Evolutionary conservation across 2,113 vertebrate species (phyloP).

Genomic region (Illadopsis cleaveri): DNA sequence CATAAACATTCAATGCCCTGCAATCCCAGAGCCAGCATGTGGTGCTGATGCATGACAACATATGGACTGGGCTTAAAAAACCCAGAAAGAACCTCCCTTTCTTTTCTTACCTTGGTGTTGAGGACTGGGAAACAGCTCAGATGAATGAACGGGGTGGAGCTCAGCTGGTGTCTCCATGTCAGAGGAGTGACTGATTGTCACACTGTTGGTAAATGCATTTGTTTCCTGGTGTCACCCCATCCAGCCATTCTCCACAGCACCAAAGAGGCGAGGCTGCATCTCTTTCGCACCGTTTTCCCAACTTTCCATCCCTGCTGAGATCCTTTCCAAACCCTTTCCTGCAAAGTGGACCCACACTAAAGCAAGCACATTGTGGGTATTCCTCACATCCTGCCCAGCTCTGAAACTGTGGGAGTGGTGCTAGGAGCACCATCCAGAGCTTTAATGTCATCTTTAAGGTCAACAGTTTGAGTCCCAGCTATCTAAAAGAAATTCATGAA

Average conservation of each 20-base stretch:
- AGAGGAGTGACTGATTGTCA: neutral
- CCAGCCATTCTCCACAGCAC: neutral
- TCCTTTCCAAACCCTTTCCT: neutral
- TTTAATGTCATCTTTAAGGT: neutral
- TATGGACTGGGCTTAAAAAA: neutral
- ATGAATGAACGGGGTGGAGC: neutral
- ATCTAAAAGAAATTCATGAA: neutral
- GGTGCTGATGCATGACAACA: neutral
- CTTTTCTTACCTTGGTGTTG: neutral
- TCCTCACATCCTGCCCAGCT: neutral
- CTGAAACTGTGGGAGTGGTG: neutral
- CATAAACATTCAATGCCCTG: neutral
- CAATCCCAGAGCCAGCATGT: neutral
- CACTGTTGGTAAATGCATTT: neutral
- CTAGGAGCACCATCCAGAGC: neutral
- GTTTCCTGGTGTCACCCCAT: neutral
- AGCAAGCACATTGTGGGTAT: rapidly evolving
- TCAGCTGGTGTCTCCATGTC: neutral
- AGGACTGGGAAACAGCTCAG: neutral
- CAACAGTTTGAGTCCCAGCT: neutral
- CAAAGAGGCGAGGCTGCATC: neutral
- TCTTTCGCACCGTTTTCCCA: neutral
- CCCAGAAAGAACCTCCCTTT: neutral
- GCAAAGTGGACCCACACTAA: rapidly evolving
- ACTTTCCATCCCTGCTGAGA: neutral